Percentiles rank a stretch among this genome's conserved stretches.
phyloP scores from a whole-genome alignment of 2,888 invertebrate genomes.

The Lasius platythorax region DNA sequence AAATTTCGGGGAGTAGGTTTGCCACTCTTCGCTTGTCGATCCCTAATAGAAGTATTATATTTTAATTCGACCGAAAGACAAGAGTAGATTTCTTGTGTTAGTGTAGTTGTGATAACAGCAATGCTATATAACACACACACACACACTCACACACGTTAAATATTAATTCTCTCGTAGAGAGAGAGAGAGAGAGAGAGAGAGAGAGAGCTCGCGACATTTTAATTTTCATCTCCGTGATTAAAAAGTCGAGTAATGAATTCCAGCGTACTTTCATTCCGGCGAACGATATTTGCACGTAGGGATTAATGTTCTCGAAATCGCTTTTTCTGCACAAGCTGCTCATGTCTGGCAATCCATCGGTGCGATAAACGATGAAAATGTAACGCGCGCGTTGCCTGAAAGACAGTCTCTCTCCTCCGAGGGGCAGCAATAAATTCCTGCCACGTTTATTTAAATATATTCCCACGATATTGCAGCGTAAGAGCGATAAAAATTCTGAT shows the following conservation, averaged over 20 bases:
- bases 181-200: too few species aligned
- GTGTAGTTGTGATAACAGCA: background rate
- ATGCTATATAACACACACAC: too few species aligned
- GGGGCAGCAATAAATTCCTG: constrained; percentile 90
- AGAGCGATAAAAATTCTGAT: constrained; percentile 7
- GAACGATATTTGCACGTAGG: constrained; percentile 87
- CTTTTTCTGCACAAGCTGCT: constrained; percentile 72
- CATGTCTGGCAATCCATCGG: constrained; percentile 87
- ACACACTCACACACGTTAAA: background rate
- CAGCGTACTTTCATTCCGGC: constrained; percentile 88
- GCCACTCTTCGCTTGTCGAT: constrained; percentile 63
- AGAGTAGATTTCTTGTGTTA: background rate
- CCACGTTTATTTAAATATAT: constrained; percentile 53
- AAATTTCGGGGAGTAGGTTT: constrained; percentile 90
- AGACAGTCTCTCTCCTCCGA: constrained; percentile 86
- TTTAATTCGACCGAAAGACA: background rate
- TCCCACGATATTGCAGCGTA: background rate
- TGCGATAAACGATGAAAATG: constrained; percentile 87
- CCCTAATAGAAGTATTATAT: constrained; percentile 55
- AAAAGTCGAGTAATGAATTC: background rate
- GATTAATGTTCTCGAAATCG: constrained; percentile 80
- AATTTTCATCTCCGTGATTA: background rate
- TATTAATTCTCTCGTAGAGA: background rate
- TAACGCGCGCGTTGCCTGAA: constrained; percentile 87
- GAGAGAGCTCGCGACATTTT: background rate